Evolutionary conservation across 2,888 invertebrate species (phyloP).

Genomic region (Andrena chrysosceles): DNA sequence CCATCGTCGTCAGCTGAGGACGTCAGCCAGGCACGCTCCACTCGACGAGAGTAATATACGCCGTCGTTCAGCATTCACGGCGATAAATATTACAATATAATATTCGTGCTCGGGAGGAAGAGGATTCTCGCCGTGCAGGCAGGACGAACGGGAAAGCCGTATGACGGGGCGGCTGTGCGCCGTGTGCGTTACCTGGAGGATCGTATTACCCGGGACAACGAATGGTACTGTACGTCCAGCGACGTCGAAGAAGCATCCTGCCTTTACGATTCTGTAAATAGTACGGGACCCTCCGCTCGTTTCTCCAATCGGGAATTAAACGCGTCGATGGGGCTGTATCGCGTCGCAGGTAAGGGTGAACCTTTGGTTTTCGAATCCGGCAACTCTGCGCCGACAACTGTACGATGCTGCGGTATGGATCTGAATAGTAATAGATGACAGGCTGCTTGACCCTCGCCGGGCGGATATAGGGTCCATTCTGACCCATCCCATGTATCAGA

Average conservation of each 20-base stretch:
- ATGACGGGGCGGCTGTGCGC: constrained; percentile 51
- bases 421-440: too few relatives aligned
- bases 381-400: neutral
- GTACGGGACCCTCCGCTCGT: constrained; percentile 43
- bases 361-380: neutral
- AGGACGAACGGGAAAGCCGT: constrained; percentile 36
- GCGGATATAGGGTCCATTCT: too few relatives aligned
- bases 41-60: constrained; percentile 61
- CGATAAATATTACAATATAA: constrained; percentile 71
- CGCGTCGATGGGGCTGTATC: neutral
- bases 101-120: constrained; percentile 45
- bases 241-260: constrained; percentile 41
- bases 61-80: constrained; percentile 56
- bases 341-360: constrained; percentile 8
- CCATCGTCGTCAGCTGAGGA: constrained; percentile 36
- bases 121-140: constrained; percentile 37
- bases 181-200: constrained; percentile 17
- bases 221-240: constrained; percentile 46
- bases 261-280: constrained; percentile 64
- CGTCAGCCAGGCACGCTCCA: constrained; percentile 37
- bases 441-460: too few relatives aligned
- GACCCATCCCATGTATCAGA: too few relatives aligned
- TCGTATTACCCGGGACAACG: constrained; percentile 55
- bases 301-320: constrained; percentile 36
- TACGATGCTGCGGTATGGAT: too few relatives aligned